Percentiles rank a stretch among this genome's conserved stretches.
Evolutionary conservation across 2,113 vertebrate genomes (phyloP).

Genomic region (Perca fluviatilis): DNA sequence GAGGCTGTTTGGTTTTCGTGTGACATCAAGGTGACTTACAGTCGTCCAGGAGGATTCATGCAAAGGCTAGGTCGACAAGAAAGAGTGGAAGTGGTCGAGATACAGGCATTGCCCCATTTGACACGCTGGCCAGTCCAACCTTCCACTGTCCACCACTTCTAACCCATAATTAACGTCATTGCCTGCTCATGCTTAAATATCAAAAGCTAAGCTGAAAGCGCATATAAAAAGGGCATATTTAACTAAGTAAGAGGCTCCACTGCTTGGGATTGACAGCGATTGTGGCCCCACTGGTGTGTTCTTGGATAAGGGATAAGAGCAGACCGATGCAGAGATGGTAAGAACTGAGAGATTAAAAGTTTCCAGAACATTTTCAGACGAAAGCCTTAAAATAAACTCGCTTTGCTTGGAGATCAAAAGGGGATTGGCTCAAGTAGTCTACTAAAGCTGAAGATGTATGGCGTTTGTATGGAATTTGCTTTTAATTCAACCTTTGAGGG

Average conservation of each 20-base stretch:
- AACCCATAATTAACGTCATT: slow-evolving; percentile 23
- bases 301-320: slow-evolving; percentile 46
- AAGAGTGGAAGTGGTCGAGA: not conserved
- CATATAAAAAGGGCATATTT: slow-evolving; percentile 70
- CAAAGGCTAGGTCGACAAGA: not conserved
- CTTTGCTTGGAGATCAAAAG: slow-evolving; percentile 53
- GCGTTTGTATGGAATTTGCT: slow-evolving; percentile 31
- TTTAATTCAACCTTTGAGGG: slow-evolving; percentile 44
- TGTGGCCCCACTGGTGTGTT: slow-evolving; percentile 42
- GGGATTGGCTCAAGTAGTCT: slow-evolving; percentile 12
- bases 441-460: slow-evolving; percentile 2
- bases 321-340: slow-evolving; percentile 34
- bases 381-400: slow-evolving; percentile 53
- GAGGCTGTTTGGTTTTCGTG: slow-evolving; percentile 20
- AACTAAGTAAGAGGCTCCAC: slow-evolving; percentile 47
- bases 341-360: slow-evolving; percentile 60
- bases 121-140: not conserved
- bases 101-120: not conserved
- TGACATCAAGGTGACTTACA: slow-evolving; percentile 62
- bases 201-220: slow-evolving; percentile 35
- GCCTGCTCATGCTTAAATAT: slow-evolving; percentile 37
- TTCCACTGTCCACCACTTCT: slow-evolving; percentile 7
- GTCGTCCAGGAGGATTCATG: not conserved
- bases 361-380: slow-evolving; percentile 52
- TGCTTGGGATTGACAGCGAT: slow-evolving; percentile 16